Evolutionary conservation across 2,888 invertebrate genomes (phyloP), one percentile per base, ranked within the genome.

Genomic region (Agriotes lineatus): DNA sequence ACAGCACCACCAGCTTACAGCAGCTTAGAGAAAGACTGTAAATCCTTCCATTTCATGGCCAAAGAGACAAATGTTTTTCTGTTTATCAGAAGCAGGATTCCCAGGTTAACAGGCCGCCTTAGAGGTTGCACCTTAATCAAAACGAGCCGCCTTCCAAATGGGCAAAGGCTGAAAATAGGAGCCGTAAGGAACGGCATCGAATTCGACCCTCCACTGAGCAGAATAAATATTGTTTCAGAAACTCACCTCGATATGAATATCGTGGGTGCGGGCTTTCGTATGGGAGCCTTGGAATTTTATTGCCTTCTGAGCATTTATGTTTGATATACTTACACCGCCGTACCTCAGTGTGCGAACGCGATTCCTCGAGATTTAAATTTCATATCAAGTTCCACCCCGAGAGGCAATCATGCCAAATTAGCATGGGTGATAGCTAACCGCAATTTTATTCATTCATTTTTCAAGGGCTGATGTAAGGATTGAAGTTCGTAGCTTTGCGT

Each of bases 11-110:
- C 10, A 33, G 52, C 52, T 52, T 52, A 52, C 52, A 33, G 52
- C 52, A 52, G 52, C 52, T 52, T 52, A 52, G 52, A 52, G 52
- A 33, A 10, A 16, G 52, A n/a, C 52, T 16, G 52, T 52, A 52
- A 52, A 52, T 52, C 52, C 52, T 16, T 52, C 52, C 16, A 52
- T 52, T 52, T 33, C 33, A 33, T 12, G 16, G 18, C 33, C 33
- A 33, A 16, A n/a, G 1, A 12, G 16, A 52, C 52, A 52, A 52
- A 52, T 52, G 52, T 33, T 52, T 52, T 52, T 14, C 10, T 33
- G 25, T 52, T 48, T 48, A 33, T 52, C 25, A n/a, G 52, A 33
- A 2, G 20, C 10, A 12, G 10, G 22, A 20, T 48, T 22, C 16
- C 1, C 20, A 48, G 22, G 18, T 42, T 42, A 42, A 42, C 9